A percentile compares a stretch with the other conserved stretches of the same genome.
Conservation (phyloP, 2,888 invertebrate genomes). For the Metellina segmentata region DNA sequence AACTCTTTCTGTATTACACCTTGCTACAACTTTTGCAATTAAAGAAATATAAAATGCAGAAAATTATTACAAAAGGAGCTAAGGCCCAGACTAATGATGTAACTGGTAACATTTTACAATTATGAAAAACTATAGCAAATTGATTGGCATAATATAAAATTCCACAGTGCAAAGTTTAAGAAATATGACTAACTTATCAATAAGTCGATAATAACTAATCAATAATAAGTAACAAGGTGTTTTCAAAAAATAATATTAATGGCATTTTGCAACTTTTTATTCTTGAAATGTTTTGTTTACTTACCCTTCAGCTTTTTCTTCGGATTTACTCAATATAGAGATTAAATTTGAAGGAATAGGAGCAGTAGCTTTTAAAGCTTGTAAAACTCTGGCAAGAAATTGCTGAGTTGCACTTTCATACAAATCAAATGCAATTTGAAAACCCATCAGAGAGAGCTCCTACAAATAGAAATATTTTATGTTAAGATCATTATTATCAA, state of each 20-base stretch:
- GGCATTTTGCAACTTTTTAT: neutral
- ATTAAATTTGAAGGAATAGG: conserved; percentile 85
- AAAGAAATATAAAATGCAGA: too few species aligned
- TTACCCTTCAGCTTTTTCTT: conserved; percentile 75
- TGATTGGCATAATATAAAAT: too few species aligned
- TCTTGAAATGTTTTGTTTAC: neutral
- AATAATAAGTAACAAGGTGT: neutral
- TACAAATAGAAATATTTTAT: conserved; percentile 23
- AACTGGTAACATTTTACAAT: too few species aligned
- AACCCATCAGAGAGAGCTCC: conserved; percentile 95
- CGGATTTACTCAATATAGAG: conserved; percentile 58
- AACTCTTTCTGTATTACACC: too few species aligned
- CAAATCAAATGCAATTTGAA: conserved; percentile 99
- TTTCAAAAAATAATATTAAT: neutral
- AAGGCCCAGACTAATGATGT: too few species aligned
- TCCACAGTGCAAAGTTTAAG: too few species aligned
- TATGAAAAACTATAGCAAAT: too few species aligned
- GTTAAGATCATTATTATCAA: conserved; percentile 79
- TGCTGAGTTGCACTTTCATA: conserved; percentile 99
- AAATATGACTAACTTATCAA: too few species aligned
- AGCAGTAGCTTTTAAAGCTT: conserved; percentile 90
- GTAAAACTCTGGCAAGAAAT: conserved; percentile 92
- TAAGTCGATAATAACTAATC: too few species aligned
- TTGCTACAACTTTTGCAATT: too few species aligned
- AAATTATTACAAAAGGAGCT: too few species aligned